phyloP scores from a whole-genome alignment of 2,797 vertebrate species.

The Chrysocyon brachyurus region DNA sequence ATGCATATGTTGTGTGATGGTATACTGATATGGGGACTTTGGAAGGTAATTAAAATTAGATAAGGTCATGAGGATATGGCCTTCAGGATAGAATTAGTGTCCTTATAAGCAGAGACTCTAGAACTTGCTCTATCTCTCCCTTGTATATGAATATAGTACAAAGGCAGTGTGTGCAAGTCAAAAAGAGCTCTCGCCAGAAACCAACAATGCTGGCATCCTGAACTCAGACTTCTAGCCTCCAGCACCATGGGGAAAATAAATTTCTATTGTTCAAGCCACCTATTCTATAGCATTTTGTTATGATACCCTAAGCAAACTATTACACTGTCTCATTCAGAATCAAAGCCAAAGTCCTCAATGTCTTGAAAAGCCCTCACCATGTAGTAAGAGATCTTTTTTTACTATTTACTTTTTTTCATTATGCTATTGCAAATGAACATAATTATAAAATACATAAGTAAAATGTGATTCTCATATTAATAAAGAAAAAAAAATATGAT shows the following conservation, averaged over 20 bases:
- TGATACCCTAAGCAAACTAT: neutral
- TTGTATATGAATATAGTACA: neutral
- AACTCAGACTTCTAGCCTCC: neutral
- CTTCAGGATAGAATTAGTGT: neutral
- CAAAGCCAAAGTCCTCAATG: neutral
- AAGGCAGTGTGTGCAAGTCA: too few relatives aligned
- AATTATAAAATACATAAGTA: neutral
- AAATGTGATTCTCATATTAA: neutral
- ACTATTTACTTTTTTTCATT: neutral
- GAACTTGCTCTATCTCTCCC: neutral
- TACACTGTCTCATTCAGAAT: neutral
- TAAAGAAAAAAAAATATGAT: constrained; percentile 7
- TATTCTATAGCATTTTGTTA: neutral
- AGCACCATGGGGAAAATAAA: neutral
- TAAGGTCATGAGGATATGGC: neutral
- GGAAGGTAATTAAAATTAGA: neutral
- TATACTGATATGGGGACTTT: neutral
- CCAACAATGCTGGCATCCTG: neutral
- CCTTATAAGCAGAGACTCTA: neutral
- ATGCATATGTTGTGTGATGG: neutral
- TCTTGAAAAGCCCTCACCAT: neutral
- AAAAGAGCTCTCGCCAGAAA: neutral
- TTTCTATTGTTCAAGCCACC: neutral
- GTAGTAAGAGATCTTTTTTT: neutral
- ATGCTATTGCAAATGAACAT: neutral